A percentile compares a stretch with the other conserved stretches of the same genome.
These are phyloP conservation scores for Dasypus novemcinctus DNA, from an alignment of 2,113 vertebrate genomes.

Conservation along the genomic window DNA sequence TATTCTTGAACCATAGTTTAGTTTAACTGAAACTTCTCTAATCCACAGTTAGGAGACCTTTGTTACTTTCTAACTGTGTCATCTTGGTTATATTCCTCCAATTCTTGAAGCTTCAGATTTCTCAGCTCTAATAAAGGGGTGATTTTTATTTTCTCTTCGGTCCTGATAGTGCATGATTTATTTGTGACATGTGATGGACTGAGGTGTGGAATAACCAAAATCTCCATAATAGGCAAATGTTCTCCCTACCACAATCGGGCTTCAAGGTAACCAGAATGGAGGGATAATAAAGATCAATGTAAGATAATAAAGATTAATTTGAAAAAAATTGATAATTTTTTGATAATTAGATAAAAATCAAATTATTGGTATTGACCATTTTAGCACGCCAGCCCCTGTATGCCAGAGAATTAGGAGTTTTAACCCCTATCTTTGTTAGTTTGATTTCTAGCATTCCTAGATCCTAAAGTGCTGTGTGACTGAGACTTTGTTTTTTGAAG, in stretches of 20 bases:
- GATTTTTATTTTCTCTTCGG: not conserved
- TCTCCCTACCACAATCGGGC: not conserved
- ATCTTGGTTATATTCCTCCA: not conserved
- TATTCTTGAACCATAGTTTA: slow-evolving; percentile 29
- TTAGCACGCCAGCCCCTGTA: not conserved
- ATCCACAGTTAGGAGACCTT: not conserved
- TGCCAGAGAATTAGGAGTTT: not conserved
- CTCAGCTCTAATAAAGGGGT: slow-evolving; percentile 1
- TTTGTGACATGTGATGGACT: slow-evolving; percentile 14
- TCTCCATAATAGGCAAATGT: not conserved
- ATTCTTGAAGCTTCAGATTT: not conserved
- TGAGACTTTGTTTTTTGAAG: not conserved
- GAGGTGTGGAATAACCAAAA: slow-evolving; percentile 10
- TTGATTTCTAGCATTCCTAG: not conserved
- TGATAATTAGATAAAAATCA: slow-evolving; percentile 31
- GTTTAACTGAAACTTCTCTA: not conserved
- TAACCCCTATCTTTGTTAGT: not conserved
- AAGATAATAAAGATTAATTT: not conserved
- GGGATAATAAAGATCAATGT: not conserved
- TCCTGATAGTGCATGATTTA: slow-evolving; percentile 4
- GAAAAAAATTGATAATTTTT: no score
- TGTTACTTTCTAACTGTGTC: slow-evolving; percentile 8
- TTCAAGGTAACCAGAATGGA: not conserved
- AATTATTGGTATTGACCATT: not conserved
- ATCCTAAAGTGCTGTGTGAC: not conserved